Conservation (phyloP, 2,113 vertebrate genomes). For the Taxidea taxus region DNA sequence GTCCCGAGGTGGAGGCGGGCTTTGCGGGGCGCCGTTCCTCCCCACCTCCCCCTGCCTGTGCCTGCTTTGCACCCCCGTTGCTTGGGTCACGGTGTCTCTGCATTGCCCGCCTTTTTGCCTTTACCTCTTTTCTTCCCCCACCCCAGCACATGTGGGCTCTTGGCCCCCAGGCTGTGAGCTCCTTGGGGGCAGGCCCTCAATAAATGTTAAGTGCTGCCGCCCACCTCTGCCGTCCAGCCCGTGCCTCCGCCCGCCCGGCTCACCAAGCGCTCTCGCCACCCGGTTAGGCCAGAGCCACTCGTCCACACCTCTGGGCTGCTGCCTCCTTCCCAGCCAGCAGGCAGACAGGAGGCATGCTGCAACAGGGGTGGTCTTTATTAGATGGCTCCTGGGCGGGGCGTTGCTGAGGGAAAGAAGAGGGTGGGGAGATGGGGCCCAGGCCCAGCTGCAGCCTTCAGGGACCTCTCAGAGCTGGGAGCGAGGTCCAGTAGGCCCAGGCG, state of each 20-base stretch:
- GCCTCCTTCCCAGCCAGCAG: neutral
- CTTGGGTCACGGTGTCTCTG: slow-evolving; percentile 13
- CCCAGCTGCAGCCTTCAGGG: neutral
- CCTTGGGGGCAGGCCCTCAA: slow-evolving; percentile 71
- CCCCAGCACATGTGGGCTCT: slow-evolving; percentile 42
- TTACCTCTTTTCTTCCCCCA: neutral
- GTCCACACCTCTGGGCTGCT: neutral
- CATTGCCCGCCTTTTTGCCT: slow-evolving; percentile 23
- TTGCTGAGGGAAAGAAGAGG: neutral
- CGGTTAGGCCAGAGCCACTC: neutral
- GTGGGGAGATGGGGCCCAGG: neutral
- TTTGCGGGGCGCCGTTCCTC: neutral
- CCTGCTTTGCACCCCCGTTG: slow-evolving; percentile 40
- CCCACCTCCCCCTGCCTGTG: neutral
- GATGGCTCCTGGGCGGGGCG: neutral
- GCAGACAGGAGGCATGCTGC: neutral
- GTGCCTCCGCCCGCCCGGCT: slow-evolving; percentile 28
- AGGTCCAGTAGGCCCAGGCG: neutral
- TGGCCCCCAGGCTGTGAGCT: slow-evolving; percentile 58
- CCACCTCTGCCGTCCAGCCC: slow-evolving; percentile 38
- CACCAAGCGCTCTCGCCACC: neutral
- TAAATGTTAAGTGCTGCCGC: slow-evolving; percentile 71
- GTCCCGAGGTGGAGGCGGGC: neutral
- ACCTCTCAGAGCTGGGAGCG: slow-evolving; percentile 51
- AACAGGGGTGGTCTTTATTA: slow-evolving; percentile 59